Percentiles rank a stretch among this genome's conserved stretches.
Evolutionary conservation across 92 coral and sea anemone genomes (phyloP).

Genomic region (Metridium senile): DNA sequence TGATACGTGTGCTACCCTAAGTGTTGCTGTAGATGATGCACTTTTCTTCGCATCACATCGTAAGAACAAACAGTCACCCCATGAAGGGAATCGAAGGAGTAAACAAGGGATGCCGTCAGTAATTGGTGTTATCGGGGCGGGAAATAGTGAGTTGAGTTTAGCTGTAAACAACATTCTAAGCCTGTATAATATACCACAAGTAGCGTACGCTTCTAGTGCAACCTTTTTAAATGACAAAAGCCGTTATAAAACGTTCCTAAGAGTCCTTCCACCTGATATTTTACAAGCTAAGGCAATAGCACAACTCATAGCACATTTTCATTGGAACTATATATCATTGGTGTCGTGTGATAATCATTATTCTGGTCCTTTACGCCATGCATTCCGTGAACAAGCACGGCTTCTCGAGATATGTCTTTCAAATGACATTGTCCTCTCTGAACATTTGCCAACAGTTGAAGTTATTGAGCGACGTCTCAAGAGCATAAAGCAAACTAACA

Average conservation of each 20-base stretch:
- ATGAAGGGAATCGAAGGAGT: neutral
- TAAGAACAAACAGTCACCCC: neutral
- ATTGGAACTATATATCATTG: slow-evolving; percentile 62
- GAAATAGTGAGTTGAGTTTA: slow-evolving; percentile 58
- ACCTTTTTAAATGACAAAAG: slow-evolving; percentile 51
- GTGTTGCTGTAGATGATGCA: slow-evolving; percentile 47
- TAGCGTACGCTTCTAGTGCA: slow-evolving; percentile 71
- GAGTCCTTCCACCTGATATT: slow-evolving; percentile 66
- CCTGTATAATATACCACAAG: slow-evolving; percentile 58
- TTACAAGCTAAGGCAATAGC: slow-evolving; percentile 68
- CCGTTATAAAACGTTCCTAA: slow-evolving; percentile 65
- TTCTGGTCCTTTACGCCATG: slow-evolving; percentile 59
- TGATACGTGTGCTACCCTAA: slow-evolving; percentile 64
- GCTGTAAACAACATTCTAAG: slow-evolving; percentile 55
- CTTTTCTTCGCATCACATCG: slow-evolving; percentile 46
- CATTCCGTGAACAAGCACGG: slow-evolving; percentile 34
- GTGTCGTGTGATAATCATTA: slow-evolving; percentile 69
- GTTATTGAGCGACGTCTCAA: slow-evolving; percentile 21
- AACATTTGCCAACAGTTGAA: slow-evolving; percentile 20
- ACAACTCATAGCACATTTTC: slow-evolving; percentile 51
- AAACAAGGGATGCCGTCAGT: neutral
- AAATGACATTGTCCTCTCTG: slow-evolving; percentile 40
- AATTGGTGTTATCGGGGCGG: slow-evolving; percentile 68
- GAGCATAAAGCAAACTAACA: slow-evolving; percentile 24
- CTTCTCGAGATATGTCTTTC: slow-evolving; percentile 55